phyloP scores from a whole-genome alignment of 2,888 invertebrate species.

The Protonemura montana region DNA sequence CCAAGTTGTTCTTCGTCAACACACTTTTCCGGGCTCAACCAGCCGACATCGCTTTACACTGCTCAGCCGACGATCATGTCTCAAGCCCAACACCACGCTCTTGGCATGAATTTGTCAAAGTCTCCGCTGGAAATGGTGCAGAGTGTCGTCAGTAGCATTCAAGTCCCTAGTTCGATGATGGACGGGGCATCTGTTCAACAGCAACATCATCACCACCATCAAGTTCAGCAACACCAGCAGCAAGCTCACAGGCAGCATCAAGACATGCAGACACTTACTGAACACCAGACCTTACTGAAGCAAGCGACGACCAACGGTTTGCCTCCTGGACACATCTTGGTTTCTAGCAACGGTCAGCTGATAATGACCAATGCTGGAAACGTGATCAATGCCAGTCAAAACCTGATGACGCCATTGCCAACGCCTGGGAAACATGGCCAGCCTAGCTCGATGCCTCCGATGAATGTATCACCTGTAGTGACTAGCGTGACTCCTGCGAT shows the following conservation, averaged over 20 bases:
- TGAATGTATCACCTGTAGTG: constrained; percentile 68
- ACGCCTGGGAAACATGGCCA: constrained; percentile 59
- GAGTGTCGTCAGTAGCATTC: constrained; percentile 75
- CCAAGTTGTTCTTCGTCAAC: constrained; percentile 58
- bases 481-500: constrained; percentile 65
- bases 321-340: constrained; percentile 75
- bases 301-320: constrained; percentile 54
- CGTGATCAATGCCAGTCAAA: constrained; percentile 39
- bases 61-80: constrained; percentile 46
- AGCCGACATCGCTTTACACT: constrained; percentile 38
- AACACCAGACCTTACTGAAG: constrained; percentile 42
- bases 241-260: constrained; percentile 24
- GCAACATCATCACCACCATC: constrained; percentile 41
- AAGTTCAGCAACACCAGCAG: constrained; percentile 53
- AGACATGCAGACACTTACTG: constrained; percentile 22
- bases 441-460: constrained; percentile 64
- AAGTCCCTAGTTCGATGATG: constrained; percentile 61
- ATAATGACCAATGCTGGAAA: constrained; percentile 69
- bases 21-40: constrained; percentile 57
- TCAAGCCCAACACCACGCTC: constrained; percentile 45
- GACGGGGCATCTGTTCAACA: constrained; percentile 42
- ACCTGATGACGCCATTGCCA: constrained; percentile 57
- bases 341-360: constrained; percentile 77
- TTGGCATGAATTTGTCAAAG: constrained; percentile 58
- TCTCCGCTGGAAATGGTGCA: constrained; percentile 81